phyloP scores from a whole-genome alignment of 2,888 invertebrate genomes.

The Drosophila nr. perissopoda region DNA sequence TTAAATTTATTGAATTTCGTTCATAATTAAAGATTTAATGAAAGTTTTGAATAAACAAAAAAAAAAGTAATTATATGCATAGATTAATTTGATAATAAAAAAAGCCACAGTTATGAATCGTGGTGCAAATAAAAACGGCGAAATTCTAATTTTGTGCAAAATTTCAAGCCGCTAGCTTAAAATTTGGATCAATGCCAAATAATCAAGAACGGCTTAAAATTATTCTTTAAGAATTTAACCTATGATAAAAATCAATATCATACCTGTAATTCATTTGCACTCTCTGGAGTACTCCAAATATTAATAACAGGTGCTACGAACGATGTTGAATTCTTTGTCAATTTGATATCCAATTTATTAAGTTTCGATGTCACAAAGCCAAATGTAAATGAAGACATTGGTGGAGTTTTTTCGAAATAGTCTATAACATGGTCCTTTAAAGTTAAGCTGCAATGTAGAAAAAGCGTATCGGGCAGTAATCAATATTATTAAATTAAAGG shows the following conservation, averaged over 20 bases:
- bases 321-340: background rate
- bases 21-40: background rate
- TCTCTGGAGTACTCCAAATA: constrained; percentile 84
- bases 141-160: background rate
- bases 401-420: constrained; percentile 89
- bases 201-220: background rate
- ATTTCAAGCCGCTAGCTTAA: background rate
- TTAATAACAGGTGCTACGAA: constrained; percentile 78
- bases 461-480: background rate
- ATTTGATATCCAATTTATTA: constrained; percentile 59
- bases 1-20: background rate
- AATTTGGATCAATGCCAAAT: background rate
- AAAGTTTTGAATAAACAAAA: background rate
- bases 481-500: background rate
- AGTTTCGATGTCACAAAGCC: constrained; percentile 91
- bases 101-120: too few relatives aligned
- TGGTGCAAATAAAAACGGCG: too few relatives aligned
- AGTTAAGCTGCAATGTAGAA: constrained; percentile 62
- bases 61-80: background rate
- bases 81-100: background rate
- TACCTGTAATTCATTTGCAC: constrained; percentile 80
- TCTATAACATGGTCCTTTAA: constrained; percentile 87
- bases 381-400: constrained; percentile 91
- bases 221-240: background rate
- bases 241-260: background rate